A percentile compares a stretch with the other conserved stretches of the same genome.
phyloP scores from a whole-genome alignment of 2,888 invertebrate genomes.

The Nipponacmea schrenckii region DNA sequence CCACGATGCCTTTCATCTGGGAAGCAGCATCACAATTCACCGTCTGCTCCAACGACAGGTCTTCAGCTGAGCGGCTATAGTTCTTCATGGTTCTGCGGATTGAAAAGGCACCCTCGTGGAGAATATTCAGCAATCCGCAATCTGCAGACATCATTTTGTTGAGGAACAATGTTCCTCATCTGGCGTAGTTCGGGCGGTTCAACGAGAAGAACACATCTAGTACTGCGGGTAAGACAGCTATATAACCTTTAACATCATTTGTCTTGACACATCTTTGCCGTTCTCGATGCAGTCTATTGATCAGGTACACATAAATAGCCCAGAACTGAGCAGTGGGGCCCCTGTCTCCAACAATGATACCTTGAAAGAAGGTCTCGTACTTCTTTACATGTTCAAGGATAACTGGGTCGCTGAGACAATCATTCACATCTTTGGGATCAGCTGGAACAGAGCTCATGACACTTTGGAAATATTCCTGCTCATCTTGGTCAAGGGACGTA shows the following conservation, averaged over 20 bases:
- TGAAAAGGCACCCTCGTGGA: conserved; percentile 29
- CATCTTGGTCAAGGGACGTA: conserved; percentile 4
- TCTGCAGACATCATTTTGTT: conserved; percentile 18
- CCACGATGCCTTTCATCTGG: conserved; percentile 20
- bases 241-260: conserved; percentile 23
- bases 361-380: conserved; percentile 14
- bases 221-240: conserved; percentile 14
- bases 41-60: conserved; percentile 26
- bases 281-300: conserved; percentile 19
- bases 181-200: conserved; percentile 30
- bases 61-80: conserved; percentile 25
- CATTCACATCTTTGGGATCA: not conserved
- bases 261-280: conserved; percentile 17
- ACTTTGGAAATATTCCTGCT: no score
- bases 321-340: conserved; percentile 15
- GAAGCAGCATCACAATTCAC: conserved; percentile 28
- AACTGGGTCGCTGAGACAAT: not conserved
- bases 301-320: conserved; percentile 16
- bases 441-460: not conserved
- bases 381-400: conserved; percentile 4
- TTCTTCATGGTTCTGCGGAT: conserved; percentile 24
- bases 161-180: conserved; percentile 29
- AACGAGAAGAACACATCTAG: conserved; percentile 18
- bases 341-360: not conserved
- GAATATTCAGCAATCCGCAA: conserved; percentile 10